Base-by-base conservation (phyloP, 2,797 vertebrate genomes). In the Poecilia wingei region DNA sequence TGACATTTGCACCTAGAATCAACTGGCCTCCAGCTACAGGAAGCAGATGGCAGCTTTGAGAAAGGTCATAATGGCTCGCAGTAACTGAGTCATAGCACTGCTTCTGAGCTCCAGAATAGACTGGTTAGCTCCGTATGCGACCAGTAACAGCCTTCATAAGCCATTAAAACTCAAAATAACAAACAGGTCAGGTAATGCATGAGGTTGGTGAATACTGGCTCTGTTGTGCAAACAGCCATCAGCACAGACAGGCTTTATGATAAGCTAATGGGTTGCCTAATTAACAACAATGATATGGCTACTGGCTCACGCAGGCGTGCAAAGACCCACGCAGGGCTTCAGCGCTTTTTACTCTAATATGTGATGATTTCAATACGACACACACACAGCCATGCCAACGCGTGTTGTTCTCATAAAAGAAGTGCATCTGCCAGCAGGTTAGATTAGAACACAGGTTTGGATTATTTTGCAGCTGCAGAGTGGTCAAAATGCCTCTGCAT, bases 371-470 rank as follows among this genome's bases (percentile, higher is more conserved):
- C 84, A 79, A 89, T 82, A 86, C 78, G 86, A 86, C 79, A 89
- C 81, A 89, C 81, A 87, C 78, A 91, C 87, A 79, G 80, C 90
- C 94, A 93, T 93, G 93, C 92, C 79, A 87, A 91, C 88, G 93
- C 88, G 91, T 82, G 81, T 71, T 71, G 77, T 85, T 93, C 89
- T 92, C 91, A 94, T 90, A 88, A 89, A 93, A 90, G 87, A 49
- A 33, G 3, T 36, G 46, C 64, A 28, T 47, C 49, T 76, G 72
- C 8, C 80, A 68, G 84, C 73, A 76, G 81, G 55, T 82, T 74
- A 46, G 14, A 43, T n/a, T 28, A 1, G 68, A 36, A 69, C 3
- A 20, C 66, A 75, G 31, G 64, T 9, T 28, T 69, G 68, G 51
- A 59, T 45, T 59, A 36, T 73, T 7, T 64, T 87, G 47, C 76